phyloP scores from a whole-genome alignment of 2,888 invertebrate species.

The Troides aeacus region DNA sequence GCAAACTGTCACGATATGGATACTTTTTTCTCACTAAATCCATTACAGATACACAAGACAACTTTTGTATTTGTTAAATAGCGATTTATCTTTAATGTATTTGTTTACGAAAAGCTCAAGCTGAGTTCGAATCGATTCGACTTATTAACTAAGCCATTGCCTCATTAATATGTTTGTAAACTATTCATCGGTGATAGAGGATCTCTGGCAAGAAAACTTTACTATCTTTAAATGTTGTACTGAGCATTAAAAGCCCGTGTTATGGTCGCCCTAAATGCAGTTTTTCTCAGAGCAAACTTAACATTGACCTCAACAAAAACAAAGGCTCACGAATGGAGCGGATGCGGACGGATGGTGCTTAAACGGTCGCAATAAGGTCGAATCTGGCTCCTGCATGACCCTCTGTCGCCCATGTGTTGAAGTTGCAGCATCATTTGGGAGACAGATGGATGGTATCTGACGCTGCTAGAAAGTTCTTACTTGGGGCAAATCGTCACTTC shows the following conservation, averaged over 20 bases:
- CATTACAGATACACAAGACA: too few relatives aligned
- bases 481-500: slow-evolving; percentile 5
- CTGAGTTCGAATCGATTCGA: too few relatives aligned
- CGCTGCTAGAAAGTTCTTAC: slow-evolving; percentile 7
- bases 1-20: too few relatives aligned
- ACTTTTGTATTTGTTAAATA: too few relatives aligned
- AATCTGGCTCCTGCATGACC: background rate
- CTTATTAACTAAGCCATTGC: too few relatives aligned
- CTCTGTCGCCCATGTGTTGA: slow-evolving; percentile 21
- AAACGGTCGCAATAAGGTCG: slow-evolving; percentile 3
- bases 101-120: too few relatives aligned
- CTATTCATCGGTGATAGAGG: background rate
- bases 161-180: too few relatives aligned
- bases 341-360: slow-evolving; percentile 1
- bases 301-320: slow-evolving; percentile 27
- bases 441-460: slow-evolving; percentile 24
- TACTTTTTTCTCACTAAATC: too few relatives aligned
- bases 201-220: background rate
- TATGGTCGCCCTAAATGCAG: slow-evolving; percentile 21
- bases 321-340: slow-evolving; percentile 14
- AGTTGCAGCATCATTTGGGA: slow-evolving; percentile 20
- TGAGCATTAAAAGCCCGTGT: background rate
- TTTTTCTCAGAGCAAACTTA: slow-evolving; percentile 22
- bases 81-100: too few relatives aligned
- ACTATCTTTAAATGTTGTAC: too few relatives aligned